These are phyloP conservation scores for Ammodramus savannarum DNA, from an alignment of 2,113 vertebrate species.

Conservation along the genomic window DNA sequence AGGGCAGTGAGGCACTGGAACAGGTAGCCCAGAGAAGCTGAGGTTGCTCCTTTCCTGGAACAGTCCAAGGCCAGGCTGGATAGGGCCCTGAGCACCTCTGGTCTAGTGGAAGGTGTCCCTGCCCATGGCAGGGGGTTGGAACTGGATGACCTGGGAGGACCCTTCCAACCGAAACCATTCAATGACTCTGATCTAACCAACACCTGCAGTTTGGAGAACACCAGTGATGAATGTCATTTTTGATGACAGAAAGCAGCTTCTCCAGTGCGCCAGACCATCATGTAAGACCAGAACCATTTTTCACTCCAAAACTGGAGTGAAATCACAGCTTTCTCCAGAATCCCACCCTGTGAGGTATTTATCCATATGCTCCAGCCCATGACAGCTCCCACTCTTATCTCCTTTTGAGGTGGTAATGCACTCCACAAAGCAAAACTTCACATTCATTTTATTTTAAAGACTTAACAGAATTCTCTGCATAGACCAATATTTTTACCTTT, in stretches of 20 bases:
- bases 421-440: neutral
- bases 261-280: neutral
- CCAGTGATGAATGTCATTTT: neutral
- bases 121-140: neutral
- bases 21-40: neutral
- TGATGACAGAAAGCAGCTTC: neutral
- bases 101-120: neutral
- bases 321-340: neutral
- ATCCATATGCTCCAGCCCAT: neutral
- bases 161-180: neutral
- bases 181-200: neutral
- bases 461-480: neutral
- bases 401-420: neutral
- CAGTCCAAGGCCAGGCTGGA: rapidly evolving
- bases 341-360: neutral
- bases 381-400: neutral
- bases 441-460: neutral
- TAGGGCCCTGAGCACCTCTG: neutral
- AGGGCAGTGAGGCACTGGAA: neutral
- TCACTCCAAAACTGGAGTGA: neutral
- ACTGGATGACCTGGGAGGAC: neutral
- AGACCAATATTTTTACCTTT: conserved; percentile 69
- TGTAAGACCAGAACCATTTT: neutral
- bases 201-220: neutral
- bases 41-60: neutral